Conservation (phyloP, 2,888 invertebrate species). For the Papilio protenor region DNA sequence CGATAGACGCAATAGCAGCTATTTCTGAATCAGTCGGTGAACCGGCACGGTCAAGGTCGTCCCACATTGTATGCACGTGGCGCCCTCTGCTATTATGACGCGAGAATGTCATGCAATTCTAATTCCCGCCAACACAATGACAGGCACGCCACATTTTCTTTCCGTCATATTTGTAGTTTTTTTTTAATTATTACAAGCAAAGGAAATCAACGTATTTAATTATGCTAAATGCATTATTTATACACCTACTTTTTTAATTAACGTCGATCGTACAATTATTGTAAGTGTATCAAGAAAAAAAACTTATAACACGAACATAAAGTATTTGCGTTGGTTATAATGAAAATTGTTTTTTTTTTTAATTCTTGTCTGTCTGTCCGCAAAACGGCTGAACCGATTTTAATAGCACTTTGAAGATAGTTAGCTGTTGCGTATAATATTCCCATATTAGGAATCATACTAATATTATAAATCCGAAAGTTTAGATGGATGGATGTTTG, state of each 20-base stretch:
- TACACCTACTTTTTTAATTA: neutral
- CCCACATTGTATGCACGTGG: slow-evolving; percentile 43
- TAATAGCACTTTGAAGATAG: too few species aligned
- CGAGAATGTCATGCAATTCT: slow-evolving; percentile 30
- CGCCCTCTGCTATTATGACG: slow-evolving; percentile 25
- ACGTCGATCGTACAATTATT: neutral
- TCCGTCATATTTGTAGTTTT: neutral
- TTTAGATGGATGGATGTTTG: too few species aligned
- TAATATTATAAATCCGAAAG: too few species aligned
- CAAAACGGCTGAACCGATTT: too few species aligned
- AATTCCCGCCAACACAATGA: slow-evolving; percentile 21
- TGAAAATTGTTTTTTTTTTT: too few species aligned
- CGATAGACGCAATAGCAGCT: slow-evolving; percentile 31
- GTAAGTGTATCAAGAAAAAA: neutral
- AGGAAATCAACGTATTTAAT: slow-evolving; percentile 11
- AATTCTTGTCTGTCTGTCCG: too few species aligned
- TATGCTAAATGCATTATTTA: slow-evolving; percentile 12
- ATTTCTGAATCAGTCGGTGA: slow-evolving; percentile 43
- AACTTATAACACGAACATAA: too few species aligned
- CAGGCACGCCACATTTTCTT: slow-evolving; percentile 16
- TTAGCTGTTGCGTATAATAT: too few species aligned
- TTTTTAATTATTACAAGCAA: neutral
- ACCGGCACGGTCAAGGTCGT: slow-evolving; percentile 44
- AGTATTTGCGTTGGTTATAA: too few species aligned
- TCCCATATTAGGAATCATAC: too few species aligned